Conservation (phyloP, 2,797 vertebrate species). For the Myotis pilosus region DNA sequence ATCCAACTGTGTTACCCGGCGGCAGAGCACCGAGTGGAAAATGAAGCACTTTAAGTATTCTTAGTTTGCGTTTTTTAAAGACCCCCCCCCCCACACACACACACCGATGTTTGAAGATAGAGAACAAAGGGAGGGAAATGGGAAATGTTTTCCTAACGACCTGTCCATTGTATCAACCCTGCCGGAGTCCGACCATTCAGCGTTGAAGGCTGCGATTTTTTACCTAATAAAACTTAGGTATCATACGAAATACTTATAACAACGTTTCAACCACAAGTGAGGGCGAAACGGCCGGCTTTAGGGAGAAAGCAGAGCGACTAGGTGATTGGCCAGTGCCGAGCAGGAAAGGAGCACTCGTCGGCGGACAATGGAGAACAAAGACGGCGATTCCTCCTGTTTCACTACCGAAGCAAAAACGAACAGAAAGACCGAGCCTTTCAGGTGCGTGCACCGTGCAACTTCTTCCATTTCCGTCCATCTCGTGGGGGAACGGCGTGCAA, state of each 20-base stretch:
- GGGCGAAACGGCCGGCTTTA: slow-evolving; percentile 34
- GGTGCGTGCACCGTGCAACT: background rate
- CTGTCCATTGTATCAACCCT: background rate
- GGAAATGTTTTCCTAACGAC: slow-evolving; percentile 28
- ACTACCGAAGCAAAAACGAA: background rate
- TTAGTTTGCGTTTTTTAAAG: slow-evolving; percentile 4
- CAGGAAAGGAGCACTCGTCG: slow-evolving; percentile 40
- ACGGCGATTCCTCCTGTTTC: slow-evolving; percentile 60
- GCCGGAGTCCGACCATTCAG: background rate
- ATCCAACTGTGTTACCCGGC: background rate
- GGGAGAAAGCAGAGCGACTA: background rate
- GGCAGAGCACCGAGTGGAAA: slow-evolving; percentile 2
- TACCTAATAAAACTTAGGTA: background rate
- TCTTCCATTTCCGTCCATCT: background rate
- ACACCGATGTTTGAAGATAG: background rate
- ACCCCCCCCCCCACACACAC: too few species aligned
- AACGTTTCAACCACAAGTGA: slow-evolving; percentile 14
- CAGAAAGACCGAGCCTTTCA: background rate
- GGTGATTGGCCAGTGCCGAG: slow-evolving; percentile 44
- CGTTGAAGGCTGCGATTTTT: background rate
- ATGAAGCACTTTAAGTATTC: slow-evolving; percentile 14
- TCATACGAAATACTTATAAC: background rate
- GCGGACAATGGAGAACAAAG: slow-evolving; percentile 81
- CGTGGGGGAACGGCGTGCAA: background rate
- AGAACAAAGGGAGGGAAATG: slow-evolving; percentile 44